phyloP scores from a whole-genome alignment of 2,888 invertebrate genomes.

The Ophioninae sp. region DNA sequence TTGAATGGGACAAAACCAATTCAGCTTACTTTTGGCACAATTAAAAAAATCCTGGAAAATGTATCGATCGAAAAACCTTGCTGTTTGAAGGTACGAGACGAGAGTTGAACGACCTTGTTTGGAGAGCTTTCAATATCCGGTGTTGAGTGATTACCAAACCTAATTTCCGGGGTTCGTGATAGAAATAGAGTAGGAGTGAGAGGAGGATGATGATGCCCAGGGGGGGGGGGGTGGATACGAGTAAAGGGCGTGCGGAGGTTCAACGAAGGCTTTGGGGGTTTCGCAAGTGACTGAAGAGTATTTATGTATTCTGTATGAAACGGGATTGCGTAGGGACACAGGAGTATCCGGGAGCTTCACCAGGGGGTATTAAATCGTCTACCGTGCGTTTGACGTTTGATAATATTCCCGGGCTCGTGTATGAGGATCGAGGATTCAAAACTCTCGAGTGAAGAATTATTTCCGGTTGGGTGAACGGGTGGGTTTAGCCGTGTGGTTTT shows the following conservation, averaged over 20 bases:
- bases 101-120: constrained; percentile 46
- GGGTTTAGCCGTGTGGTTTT: neutral
- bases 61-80: neutral
- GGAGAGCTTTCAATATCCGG: constrained; percentile 73
- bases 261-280: constrained; percentile 44
- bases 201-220: neutral
- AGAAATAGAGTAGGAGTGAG: constrained; percentile 9
- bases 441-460: constrained; percentile 14
- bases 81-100: constrained; percentile 2
- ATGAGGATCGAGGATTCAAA: constrained; percentile 17
- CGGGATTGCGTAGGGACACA: neutral
- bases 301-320: constrained; percentile 25
- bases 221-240: neutral
- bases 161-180: constrained; percentile 72
- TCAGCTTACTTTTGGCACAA: too few species aligned
- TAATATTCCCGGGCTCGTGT: neutral
- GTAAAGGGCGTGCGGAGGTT: constrained; percentile 4
- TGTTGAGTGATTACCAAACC: constrained; percentile 74
- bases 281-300: constrained; percentile 38
- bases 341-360: constrained; percentile 16
- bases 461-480: neutral
- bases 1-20: too few species aligned
- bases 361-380: constrained; percentile 42
- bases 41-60: constrained; percentile 18
- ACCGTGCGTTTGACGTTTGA: constrained; percentile 25